A percentile compares a stretch with the other conserved stretches of the same genome.
Evolutionary conservation across 2,888 invertebrate genomes (phyloP).

Genomic region (Drosophila nr. fundita): DNA sequence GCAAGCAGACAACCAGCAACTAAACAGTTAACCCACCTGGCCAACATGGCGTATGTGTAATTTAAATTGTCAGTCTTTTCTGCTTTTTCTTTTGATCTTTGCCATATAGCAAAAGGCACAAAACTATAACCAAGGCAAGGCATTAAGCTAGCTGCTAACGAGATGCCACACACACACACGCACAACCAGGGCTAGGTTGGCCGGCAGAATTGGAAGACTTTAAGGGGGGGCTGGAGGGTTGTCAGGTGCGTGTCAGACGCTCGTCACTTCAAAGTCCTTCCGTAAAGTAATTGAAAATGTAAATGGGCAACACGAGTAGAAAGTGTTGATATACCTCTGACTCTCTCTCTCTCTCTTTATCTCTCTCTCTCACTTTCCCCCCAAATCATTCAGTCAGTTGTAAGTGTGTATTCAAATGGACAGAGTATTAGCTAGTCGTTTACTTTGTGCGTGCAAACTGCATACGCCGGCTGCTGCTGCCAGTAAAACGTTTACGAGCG

Average conservation of each 20-base stretch:
- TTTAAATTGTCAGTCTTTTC: slow-evolving; percentile 62
- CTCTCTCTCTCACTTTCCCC: not conserved
- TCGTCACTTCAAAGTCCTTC: slow-evolving; percentile 66
- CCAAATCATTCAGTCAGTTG: not conserved
- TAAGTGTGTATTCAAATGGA: not conserved
- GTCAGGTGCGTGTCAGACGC: slow-evolving; percentile 63
- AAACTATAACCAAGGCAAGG: slow-evolving; percentile 42
- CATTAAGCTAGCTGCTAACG: slow-evolving; percentile 51
- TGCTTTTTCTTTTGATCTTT: slow-evolving; percentile 71
- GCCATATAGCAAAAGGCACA: slow-evolving; percentile 12
- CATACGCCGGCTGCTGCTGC: not conserved
- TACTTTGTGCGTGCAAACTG: not conserved
- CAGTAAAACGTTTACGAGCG: slow-evolving; percentile 8
- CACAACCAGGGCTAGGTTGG: slow-evolving; percentile 32
- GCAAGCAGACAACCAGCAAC: slow-evolving; percentile 7
- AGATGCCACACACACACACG: slow-evolving; percentile 20
- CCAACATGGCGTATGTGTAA: slow-evolving; percentile 71
- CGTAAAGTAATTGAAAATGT: slow-evolving; percentile 77
- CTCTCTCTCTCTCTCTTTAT: not conserved
- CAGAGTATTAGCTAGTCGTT: slow-evolving; percentile 7
- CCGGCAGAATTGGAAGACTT: not conserved
- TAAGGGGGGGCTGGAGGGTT: not conserved
- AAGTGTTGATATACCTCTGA: slow-evolving; percentile 31
- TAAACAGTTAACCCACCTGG: slow-evolving; percentile 43
- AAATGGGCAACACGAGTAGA: slow-evolving; percentile 60